Conservation (phyloP, 2,797 vertebrate species). For the Neoniphon sammara region DNA sequence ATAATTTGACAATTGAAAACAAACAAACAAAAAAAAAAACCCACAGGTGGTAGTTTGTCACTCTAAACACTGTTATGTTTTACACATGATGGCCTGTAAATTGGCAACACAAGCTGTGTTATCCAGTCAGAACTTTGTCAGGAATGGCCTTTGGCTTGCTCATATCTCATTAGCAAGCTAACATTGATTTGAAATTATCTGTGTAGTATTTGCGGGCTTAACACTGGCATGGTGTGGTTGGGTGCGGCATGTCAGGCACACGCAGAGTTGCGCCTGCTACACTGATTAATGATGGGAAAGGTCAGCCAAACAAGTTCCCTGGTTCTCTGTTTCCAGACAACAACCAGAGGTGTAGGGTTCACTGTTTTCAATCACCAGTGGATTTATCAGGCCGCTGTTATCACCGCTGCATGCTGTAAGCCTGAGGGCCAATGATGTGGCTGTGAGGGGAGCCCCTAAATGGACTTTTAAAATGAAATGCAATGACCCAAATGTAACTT, state of each 20-base stretch:
- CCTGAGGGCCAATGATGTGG: conserved; percentile 38
- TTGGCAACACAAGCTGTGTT: conserved; percentile 19
- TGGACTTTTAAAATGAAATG: conserved; percentile 46
- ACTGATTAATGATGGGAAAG: conserved; percentile 78
- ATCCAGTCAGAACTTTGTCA: conserved; percentile 26
- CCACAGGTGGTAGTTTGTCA: not conserved
- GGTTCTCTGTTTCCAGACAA: conserved; percentile 70
- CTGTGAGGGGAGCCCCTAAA: conserved; percentile 41
- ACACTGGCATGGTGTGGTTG: conserved; percentile 58
- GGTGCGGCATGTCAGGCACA: conserved; percentile 57
- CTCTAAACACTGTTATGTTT: conserved; percentile 13
- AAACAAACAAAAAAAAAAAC: conserved; percentile 18
- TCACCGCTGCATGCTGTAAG: conserved; percentile 52
- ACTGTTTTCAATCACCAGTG: conserved; percentile 75
- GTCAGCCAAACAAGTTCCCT: conserved; percentile 61
- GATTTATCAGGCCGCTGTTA: conserved; percentile 72
- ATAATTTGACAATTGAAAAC: conserved; percentile 34
- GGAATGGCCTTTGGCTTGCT: conserved; percentile 41
- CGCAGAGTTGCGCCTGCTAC: conserved; percentile 36
- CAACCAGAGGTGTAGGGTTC: conserved; percentile 72
- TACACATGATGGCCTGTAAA: conserved; percentile 5
- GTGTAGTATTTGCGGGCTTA: conserved; percentile 56
- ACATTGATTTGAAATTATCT: conserved; percentile 70
- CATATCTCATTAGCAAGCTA: conserved; percentile 60
- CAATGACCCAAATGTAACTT: conserved; percentile 27